These are phyloP conservation scores for Nasua narica DNA, from an alignment of 2,797 vertebrate genomes.

Conservation along the genomic window DNA sequence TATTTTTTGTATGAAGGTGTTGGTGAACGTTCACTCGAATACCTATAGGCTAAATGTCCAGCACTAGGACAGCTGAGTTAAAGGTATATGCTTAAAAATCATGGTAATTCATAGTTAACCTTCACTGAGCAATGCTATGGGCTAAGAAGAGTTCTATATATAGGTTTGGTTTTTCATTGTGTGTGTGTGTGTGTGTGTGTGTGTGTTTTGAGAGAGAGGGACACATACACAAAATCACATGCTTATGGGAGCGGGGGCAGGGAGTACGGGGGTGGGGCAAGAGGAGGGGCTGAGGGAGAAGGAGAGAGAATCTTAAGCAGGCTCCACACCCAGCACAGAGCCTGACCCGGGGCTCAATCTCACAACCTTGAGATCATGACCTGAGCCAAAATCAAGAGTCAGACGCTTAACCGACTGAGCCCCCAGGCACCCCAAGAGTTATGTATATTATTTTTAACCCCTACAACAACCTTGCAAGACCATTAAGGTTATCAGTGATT, in stretches of 20 bases:
- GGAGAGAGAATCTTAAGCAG: background rate
- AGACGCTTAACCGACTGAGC: background rate
- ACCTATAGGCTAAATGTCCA: background rate
- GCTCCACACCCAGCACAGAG: background rate
- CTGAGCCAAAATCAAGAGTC: background rate
- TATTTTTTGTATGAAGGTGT: background rate
- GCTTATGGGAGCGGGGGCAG: background rate
- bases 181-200: no score
- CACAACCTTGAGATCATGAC: background rate
- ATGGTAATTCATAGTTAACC: background rate
- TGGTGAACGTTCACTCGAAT: background rate
- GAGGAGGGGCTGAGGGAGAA: background rate
- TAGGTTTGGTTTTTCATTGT: background rate
- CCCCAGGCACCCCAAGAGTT: background rate
- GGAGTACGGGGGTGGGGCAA: no score
- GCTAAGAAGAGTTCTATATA: background rate
- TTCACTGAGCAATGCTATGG: background rate
- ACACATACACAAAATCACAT: background rate
- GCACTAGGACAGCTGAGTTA: background rate
- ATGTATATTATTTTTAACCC: background rate
- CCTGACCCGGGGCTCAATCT: background rate
- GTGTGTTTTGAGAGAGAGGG: no score
- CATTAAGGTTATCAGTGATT: background rate
- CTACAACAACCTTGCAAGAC: background rate
- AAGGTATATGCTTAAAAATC: background rate